Conservation (phyloP, 2,888 invertebrate species). For the Embidobia sp. region DNA sequence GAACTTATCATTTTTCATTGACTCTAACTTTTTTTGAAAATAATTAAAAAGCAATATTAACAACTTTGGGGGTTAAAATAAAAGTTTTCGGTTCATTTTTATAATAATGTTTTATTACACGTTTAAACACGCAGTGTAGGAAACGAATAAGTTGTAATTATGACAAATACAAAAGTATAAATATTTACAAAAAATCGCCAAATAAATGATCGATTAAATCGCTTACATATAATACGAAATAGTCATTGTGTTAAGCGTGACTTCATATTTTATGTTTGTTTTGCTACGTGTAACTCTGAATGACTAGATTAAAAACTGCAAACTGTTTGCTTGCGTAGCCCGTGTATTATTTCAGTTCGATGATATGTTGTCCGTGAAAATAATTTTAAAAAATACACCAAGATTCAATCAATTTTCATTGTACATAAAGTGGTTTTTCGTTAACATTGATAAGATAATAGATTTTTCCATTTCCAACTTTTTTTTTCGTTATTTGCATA, state of each 20-base stretch:
- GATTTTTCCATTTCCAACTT: too few relatives aligned
- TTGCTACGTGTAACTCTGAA: conserved; percentile 23
- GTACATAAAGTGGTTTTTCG: too few relatives aligned
- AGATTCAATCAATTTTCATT: neutral
- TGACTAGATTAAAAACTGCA: conserved; percentile 43
- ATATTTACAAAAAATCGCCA: conserved; percentile 42
- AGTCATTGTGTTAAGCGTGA: conserved; percentile 22
- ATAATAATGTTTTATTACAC: conserved; percentile 49
- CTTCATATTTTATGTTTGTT: conserved; percentile 17
- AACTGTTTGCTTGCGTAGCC: conserved; percentile 22
- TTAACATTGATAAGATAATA: neutral
- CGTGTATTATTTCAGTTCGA: conserved; percentile 22
- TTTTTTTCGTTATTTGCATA: neutral
- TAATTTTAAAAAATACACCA: conserved; percentile 26
- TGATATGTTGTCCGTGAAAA: conserved; percentile 50
- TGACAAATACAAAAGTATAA: conserved; percentile 39
- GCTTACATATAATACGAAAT: conserved; percentile 32
- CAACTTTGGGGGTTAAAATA: too few relatives aligned
- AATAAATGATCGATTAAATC: conserved; percentile 28
- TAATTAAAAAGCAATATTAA: too few relatives aligned
- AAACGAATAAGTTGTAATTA: conserved; percentile 22
- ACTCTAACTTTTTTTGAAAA: too few relatives aligned
- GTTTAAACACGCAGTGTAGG: conserved; percentile 43
- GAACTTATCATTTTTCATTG: too few relatives aligned
- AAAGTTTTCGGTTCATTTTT: conserved; percentile 13